phyloP scores from a whole-genome alignment of 2,113 vertebrate genomes.

The Oncorhynchus clarkii region DNA sequence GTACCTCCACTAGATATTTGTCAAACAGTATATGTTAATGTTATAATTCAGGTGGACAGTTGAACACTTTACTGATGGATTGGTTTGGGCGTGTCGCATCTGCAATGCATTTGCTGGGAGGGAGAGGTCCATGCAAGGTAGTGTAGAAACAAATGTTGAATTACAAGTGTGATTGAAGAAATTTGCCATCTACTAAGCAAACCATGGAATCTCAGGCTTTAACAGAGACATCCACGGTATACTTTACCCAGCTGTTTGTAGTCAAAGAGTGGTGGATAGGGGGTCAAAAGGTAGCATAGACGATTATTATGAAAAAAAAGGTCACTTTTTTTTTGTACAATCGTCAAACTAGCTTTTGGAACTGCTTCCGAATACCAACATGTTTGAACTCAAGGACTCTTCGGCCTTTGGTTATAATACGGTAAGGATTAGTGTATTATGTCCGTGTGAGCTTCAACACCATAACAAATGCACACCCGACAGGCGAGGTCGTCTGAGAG shows the following conservation, averaged over 20 bases:
- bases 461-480: conserved; percentile 19
- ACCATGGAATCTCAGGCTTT: not conserved
- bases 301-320: conserved; percentile 9
- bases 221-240: not conserved
- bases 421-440: conserved; percentile 6
- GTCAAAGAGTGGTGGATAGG: not conserved
- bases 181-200: conserved; percentile 1
- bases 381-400: conserved; percentile 13
- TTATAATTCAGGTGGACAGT: conserved; percentile 36
- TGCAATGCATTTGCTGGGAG: conserved; percentile 48
- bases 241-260: conserved; percentile 3
- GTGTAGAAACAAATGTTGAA: conserved; percentile 35
- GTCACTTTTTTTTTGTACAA: not conserved
- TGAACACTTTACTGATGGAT: conserved; percentile 34
- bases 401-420: not conserved
- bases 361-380: not conserved
- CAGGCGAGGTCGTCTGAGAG: conserved; percentile 10
- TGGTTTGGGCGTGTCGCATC: conserved; percentile 45
- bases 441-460: conserved; percentile 8
- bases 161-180: conserved; percentile 41
- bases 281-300: conserved; percentile 8
- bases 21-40: conserved; percentile 14
- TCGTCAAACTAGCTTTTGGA: not conserved
- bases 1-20: conserved; percentile 6
- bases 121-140: conserved; percentile 33